Conservation (phyloP, 1,140 invertebrate species). For the Phenacoccus solenopsis region DNA sequence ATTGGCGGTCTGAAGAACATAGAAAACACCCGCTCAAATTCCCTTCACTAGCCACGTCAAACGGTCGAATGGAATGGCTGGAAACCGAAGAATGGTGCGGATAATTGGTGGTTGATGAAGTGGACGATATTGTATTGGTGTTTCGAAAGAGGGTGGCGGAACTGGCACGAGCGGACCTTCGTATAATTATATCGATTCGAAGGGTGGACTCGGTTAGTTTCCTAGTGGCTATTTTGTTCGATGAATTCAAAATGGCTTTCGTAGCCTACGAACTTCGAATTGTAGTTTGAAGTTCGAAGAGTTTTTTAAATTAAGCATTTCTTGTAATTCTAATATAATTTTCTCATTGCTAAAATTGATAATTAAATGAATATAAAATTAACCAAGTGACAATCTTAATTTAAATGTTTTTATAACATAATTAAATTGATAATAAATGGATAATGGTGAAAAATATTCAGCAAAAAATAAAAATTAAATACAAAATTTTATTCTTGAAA, state of each 20-base stretch:
- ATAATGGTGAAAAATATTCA: no score
- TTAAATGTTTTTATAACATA: no score
- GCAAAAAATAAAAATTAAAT: no score
- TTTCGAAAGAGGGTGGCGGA: background rate
- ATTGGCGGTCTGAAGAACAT: background rate
- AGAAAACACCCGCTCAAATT: background rate
- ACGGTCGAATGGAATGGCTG: background rate
- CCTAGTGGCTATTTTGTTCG: background rate
- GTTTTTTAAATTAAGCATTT: no score
- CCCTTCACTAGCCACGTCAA: background rate
- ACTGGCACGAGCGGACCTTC: background rate
- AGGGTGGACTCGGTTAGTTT: conserved; percentile 1
- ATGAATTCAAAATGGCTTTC: background rate
- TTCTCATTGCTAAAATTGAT: no score
- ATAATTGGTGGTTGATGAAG: conserved; percentile 1
- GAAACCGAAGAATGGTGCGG: background rate
- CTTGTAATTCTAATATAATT: no score
- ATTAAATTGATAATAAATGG: no score
- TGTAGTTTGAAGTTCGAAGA: no score
- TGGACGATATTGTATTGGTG: background rate
- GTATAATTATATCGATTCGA: conserved; percentile 3
- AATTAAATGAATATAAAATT: no score
- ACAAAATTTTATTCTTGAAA: no score
- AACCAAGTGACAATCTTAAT: no score
- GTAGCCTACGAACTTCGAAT: background rate